Conservation (phyloP, 2,797 vertebrate species). For the Leontopithecus rosalia region DNA sequence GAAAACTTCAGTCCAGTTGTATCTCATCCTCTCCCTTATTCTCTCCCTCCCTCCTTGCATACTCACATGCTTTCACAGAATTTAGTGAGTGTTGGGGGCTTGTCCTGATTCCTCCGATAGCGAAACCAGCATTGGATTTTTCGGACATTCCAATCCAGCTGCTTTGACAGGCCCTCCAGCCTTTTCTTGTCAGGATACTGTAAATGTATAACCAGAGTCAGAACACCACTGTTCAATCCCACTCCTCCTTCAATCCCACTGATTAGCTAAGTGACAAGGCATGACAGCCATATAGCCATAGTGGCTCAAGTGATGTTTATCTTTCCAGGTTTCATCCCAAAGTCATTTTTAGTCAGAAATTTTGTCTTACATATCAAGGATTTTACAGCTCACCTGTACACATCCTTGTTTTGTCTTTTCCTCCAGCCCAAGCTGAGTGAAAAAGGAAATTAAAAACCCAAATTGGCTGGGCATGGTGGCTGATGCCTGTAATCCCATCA, state of each 20-base stretch:
- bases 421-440: slow-evolving; percentile 26
- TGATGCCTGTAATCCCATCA: neutral
- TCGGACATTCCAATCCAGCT: slow-evolving; percentile 97
- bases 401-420: neutral
- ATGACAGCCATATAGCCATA: neutral
- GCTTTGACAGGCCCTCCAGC: slow-evolving; percentile 95
- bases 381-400: neutral
- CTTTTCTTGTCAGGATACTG: slow-evolving; percentile 94
- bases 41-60: slow-evolving; percentile 13
- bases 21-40: neutral
- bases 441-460: neutral
- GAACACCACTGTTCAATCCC: neutral
- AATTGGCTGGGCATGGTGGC: neutral
- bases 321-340: slow-evolving; percentile 7
- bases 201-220: slow-evolving; percentile 68
- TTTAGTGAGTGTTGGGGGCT: slow-evolving; percentile 94
- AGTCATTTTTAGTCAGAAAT: slow-evolving; percentile 34
- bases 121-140: slow-evolving; percentile 98
- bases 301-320: neutral
- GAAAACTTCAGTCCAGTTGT: neutral
- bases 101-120: slow-evolving; percentile 96
- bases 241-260: neutral
- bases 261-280: neutral
- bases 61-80: slow-evolving; percentile 99
- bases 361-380: neutral